Base-by-base conservation (phyloP, 2,797 vertebrate species). In the Phaenicophaeus curvirostris region DNA sequence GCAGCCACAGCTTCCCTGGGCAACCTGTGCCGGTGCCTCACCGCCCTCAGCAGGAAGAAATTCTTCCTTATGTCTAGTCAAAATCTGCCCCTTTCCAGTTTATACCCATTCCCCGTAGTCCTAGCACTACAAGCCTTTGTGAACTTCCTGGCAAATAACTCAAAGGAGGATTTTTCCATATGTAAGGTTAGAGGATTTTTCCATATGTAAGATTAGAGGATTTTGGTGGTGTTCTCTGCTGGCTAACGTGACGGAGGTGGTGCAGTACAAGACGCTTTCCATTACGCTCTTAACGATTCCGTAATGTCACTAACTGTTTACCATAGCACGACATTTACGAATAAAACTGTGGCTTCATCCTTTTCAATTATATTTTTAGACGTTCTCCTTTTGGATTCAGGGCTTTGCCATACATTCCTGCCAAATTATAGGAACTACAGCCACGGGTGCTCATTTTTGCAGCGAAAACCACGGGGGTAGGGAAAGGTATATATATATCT, bases 401-500 rank as follows among this genome's bases (percentile, higher is more conserved):
- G 65, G 73, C 58, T 76, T 62, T 88, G 84, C 87, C 51, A 37
- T 79, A 69, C 87, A 90, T 93, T 96, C 89, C 94, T 78, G 66
- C 3, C 13, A 86, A 94, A 96, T 94, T 93, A 81, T 87, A 95
- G 80, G 69, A 68, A 24, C 35, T 73, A 15, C 35, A 59, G 79
- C 63, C 77, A 63, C 28, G 73, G 42, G 37, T 25, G 54, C 51
- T 79, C 82, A 37, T 87, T 89, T 92, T 84, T 35, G 0, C 61
- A 75, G 72, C 68, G 77, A 83, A 93, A 87, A 86, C 65, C 79
- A 16, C 15, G 28, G 20, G 2, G 7, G 11, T 18, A 13, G 4
- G 5, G 8, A 11, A n/a, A 51, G 23, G 41, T 14, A 48, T 30
- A 28, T 20, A 11, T 39, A 39, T n/a, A n/a, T n/a, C n/a, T n/a